These are phyloP conservation scores for Himalopsyche japonica DNA, from an alignment of 2,888 invertebrate species.

Conservation along the genomic window DNA sequence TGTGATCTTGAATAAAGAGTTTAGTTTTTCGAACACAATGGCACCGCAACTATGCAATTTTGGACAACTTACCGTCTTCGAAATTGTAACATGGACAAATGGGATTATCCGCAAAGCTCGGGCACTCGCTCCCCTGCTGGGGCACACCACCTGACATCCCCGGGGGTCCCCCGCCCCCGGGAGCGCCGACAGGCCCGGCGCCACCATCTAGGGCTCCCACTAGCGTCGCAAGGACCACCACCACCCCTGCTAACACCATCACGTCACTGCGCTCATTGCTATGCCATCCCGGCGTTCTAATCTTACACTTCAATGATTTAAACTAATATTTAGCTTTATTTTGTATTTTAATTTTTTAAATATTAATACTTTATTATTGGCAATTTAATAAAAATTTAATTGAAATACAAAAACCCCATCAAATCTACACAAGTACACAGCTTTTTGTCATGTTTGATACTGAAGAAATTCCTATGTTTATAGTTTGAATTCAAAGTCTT, in stretches of 20 bases:
- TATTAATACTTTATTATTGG: too few species aligned
- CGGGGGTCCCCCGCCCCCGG: background rate
- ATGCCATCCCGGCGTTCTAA: background rate
- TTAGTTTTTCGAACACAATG: background rate
- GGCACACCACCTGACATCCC: background rate
- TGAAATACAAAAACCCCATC: too few species aligned
- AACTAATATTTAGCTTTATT: background rate
- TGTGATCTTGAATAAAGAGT: background rate
- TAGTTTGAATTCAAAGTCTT: too few species aligned
- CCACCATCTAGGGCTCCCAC: conserved; percentile 18
- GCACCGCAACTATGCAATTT: background rate
- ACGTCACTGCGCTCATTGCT: conserved; percentile 30
- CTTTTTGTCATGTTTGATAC: too few species aligned
- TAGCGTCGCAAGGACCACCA: conserved; percentile 19
- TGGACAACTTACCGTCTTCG: conserved; percentile 70
- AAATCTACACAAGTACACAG: too few species aligned
- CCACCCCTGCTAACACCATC: conserved; percentile 27
- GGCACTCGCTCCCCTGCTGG: conserved; percentile 57
- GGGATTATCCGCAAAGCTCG: conserved; percentile 74
- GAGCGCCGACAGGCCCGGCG: background rate
- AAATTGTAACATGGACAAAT: conserved; percentile 91
- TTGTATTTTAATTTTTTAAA: too few species aligned
- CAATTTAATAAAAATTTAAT: too few species aligned
- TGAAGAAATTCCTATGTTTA: too few species aligned
- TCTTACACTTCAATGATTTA: background rate